Evolutionary conservation across 2,888 invertebrate genomes (phyloP), one percentile per base, ranked within the genome.

Genomic region (Aporophyla lueneburgensis): DNA sequence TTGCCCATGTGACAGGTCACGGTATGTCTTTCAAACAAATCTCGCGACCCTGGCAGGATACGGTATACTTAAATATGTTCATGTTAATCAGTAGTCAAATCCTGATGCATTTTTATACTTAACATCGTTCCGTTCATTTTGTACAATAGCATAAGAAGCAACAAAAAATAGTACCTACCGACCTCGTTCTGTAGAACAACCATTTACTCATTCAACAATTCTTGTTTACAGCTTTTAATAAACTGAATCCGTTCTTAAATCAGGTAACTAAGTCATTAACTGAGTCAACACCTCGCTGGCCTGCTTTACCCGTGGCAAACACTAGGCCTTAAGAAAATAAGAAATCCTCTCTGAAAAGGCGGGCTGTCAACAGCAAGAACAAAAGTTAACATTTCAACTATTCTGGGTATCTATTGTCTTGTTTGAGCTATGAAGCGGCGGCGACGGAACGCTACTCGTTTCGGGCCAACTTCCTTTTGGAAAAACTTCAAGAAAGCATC

Each of bases 401-500:
- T 92, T 92, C 89, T 90, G 90, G 90, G 82, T 86, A 86, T 89
- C 92, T 90, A 93, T 94, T 94, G 94, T 94, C 89, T 93, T 89
- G 91, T 89, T 89, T 89, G 85, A 88, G 87, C 86, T 89, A 79
- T 88, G 88, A 87, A 88, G 84, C 84, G 71, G 76, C 86, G 87
- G 90, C 89, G 80, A 88, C 86, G 87, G 88, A 86, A 89, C 86
- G 86, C 86, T 89, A 90, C 91, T 91, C 90, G 90, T 89, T 91
- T 89, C 88, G 84, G 89, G 87, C 87, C 91, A 92, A 93, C 89
- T 93, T 93, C 90, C 93, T 92, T 92, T 91, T 88, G 86, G 89
- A 91, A 94, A 93, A 94, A 94, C 91, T 93, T 93, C 80, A 87
- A 84, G 91, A 91, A 92, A 92, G 91, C 92, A 89, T 92, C 92